Base-by-base conservation (phyloP, 1,140 invertebrate species). In the Eulimnadia texana region DNA sequence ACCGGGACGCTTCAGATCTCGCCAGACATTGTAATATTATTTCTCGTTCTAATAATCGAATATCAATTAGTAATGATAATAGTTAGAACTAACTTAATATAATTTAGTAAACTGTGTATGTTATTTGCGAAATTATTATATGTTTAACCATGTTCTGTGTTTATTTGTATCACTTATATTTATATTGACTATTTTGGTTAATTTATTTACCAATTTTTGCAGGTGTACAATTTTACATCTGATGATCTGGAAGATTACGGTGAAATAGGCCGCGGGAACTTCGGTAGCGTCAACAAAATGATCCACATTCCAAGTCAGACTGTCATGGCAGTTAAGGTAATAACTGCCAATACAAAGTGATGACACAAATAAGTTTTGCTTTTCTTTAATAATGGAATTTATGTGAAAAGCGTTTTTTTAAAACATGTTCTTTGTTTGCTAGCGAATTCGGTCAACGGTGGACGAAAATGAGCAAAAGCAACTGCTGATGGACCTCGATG, bases 261-360 rank as follows among this genome's bases (percentile, higher is more conserved):
- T 9, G 93, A 96, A 72, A 76, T 98, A 51, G 95, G 94, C 61
- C 90, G 89, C 73, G 95, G 94, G 3, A 96, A 93, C 6, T 97
- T 91, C 74, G 93, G 93, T n/a, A 90, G 95, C 76, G 94, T 98
- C 9, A 88, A 94, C 1, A 93, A 94, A 76, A 97, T 98, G 94
- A 75, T 82, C 64, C 93, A 98, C 73, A 86, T 83, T 72, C 83
- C 84, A 10, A 92, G 88, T 65, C 79, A 81, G 23, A 83, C 84
- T 68, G 80, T 90, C 28, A 92, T 98, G 70, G 94, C 94, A 64
- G 94, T 98, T 0, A 98, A 98, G 78, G 87, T 91, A 76, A 73
- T 67, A 64, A 10, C 59, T 52, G 1, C 33, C 33, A 16, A 9
- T 42, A 42, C 16, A 16, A 42, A 6, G 33, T 9, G 33, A 22